Percentiles rank a stretch among this genome's conserved stretches.
phyloP scores from a whole-genome alignment of 30 jellyfish, hydroid and myxozoan species.

The Turritopsis dohrnii region DNA sequence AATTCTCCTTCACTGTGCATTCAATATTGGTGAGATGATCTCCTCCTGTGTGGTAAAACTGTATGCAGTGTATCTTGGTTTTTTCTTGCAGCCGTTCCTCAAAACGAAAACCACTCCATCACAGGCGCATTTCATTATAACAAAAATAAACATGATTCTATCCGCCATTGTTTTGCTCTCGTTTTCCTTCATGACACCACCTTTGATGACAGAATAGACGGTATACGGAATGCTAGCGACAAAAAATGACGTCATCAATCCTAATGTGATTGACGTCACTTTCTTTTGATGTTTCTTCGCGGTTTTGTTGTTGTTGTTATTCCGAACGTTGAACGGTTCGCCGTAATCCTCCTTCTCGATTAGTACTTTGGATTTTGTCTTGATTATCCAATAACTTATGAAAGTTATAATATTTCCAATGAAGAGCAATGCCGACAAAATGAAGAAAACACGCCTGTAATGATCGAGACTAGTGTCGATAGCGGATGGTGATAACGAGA shows the following conservation, averaged over 20 bases:
- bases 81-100: not conserved
- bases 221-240: not conserved
- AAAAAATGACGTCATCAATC: not conserved
- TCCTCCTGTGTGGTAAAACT: constrained; percentile 4
- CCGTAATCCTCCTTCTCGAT: not conserved
- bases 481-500: not conserved
- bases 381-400: constrained; percentile 13
- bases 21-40: too few relatives aligned
- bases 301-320: not conserved
- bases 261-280: constrained; percentile 6
- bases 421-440: not conserved
- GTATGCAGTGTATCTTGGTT: not conserved
- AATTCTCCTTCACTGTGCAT: not conserved
- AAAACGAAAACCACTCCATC: not conserved
- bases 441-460: not conserved
- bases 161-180: not conserved
- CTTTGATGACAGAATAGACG: not conserved
- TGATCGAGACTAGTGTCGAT: not conserved
- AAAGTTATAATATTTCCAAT: not conserved
- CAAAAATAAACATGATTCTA: not conserved
- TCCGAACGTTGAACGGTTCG: not conserved
- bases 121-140: not conserved
- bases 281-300: constrained; percentile 1
- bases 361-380: not conserved
- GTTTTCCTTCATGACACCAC: not conserved